phyloP scores from a whole-genome alignment of 2,888 invertebrate species.

The Stenodema calcarata region DNA sequence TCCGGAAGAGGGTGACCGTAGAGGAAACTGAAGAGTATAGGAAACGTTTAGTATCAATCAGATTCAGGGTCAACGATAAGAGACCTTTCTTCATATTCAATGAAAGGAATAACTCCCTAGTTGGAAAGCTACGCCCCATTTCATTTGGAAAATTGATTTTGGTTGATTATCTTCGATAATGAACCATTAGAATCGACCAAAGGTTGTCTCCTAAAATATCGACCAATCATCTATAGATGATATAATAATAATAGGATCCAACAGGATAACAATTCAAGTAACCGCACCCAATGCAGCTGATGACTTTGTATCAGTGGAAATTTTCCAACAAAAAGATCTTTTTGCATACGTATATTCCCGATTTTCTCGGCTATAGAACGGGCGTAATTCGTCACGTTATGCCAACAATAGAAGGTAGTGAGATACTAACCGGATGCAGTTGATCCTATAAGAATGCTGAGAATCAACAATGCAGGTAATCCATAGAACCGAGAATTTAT shows the following conservation, averaged over 20 bases:
- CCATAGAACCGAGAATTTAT: too few relatives aligned
- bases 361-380: neutral
- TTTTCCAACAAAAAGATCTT: neutral
- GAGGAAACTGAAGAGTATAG: too few relatives aligned
- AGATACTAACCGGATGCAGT: too few relatives aligned
- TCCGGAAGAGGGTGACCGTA: too few relatives aligned
- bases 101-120: neutral
- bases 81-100: neutral
- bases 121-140: neutral
- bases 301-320: neutral
- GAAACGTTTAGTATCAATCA: too few relatives aligned
- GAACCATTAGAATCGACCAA: too few relatives aligned
- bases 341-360: neutral
- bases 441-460: too few relatives aligned
- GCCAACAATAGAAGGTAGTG: too few relatives aligned
- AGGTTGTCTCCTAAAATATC: neutral
- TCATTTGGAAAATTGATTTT: neutral
- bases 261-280: neutral
- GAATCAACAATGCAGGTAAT: too few relatives aligned
- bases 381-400: too few relatives aligned
- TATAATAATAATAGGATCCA: neutral
- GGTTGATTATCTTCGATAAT: too few relatives aligned
- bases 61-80: too few relatives aligned
- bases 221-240: neutral
- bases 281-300: neutral